phyloP scores from a whole-genome alignment of 1,140 invertebrate species.

The Triops cancriformis region DNA sequence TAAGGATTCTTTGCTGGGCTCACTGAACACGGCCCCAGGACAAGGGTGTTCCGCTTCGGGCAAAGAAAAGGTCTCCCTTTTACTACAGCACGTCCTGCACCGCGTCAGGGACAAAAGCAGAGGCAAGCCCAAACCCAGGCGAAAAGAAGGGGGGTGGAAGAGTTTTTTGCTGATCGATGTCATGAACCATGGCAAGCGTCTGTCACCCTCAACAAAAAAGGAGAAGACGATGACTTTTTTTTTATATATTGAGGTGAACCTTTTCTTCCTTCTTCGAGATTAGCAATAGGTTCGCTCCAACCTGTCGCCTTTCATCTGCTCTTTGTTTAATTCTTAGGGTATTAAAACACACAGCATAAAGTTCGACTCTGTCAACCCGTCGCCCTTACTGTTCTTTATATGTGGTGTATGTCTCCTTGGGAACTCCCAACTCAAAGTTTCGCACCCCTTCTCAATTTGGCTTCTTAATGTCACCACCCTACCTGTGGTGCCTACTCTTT shows the following conservation, averaged over 20 bases:
- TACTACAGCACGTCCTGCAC: background rate
- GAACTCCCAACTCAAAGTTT: too few species aligned
- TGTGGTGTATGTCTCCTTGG: too few species aligned
- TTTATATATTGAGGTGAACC: background rate
- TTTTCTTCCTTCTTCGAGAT: background rate
- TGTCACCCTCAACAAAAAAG: background rate
- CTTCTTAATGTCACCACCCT: too few species aligned
- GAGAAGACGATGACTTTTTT: background rate
- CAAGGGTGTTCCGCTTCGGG: background rate
- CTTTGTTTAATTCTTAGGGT: too few species aligned
- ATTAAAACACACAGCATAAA: too few species aligned
- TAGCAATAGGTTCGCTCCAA: too few species aligned
- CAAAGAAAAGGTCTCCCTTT: background rate
- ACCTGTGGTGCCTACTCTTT: too few species aligned
- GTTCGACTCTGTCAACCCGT: too few species aligned
- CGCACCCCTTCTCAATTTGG: too few species aligned
- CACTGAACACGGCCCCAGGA: background rate
- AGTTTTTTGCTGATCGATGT: background rate
- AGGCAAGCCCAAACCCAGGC: background rate
- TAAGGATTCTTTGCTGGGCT: background rate
- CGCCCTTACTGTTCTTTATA: too few species aligned
- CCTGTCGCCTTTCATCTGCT: too few species aligned
- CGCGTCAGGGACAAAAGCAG: background rate
- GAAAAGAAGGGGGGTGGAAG: background rate
- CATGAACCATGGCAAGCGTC: constrained; percentile 12